Percentiles rank a stretch among this genome's conserved stretches.
Conservation (phyloP, 2,113 vertebrate species). For the Cathartes aura region DNA sequence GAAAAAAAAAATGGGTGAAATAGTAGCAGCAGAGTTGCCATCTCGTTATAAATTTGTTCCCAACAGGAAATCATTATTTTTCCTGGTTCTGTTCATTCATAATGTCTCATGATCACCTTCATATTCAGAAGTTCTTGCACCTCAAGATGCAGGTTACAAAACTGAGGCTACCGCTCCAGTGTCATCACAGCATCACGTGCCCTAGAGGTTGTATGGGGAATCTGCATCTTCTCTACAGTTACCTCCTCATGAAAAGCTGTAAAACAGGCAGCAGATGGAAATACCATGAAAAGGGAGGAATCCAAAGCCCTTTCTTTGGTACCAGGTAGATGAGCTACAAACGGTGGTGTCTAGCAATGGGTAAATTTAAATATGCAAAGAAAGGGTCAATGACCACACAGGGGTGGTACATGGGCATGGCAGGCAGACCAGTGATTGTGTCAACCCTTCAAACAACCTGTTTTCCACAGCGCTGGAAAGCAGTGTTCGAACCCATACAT, state of each 20-base stretch:
- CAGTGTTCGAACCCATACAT: not conserved
- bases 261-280: not conserved
- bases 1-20: not conserved
- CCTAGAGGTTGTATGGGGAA: not conserved
- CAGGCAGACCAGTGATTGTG: not conserved
- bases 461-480: not conserved
- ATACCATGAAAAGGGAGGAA: not conserved
- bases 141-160: not conserved
- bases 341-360: not conserved
- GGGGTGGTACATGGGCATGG: not conserved
- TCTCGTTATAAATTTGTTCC: not conserved
- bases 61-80: not conserved
- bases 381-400: fast-evolving
- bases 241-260: not conserved
- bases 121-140: not conserved
- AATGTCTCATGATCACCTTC: not conserved
- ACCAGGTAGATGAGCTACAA: not conserved
- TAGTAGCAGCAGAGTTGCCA: not conserved
- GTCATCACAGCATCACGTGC: not conserved
- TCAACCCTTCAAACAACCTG: not conserved
- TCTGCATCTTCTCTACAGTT: not conserved
- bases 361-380: not conserved
- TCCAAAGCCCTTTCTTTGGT: not conserved
- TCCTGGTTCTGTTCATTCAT: not conserved
- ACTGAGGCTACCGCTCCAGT: not conserved